Evolutionary conservation across 2,888 invertebrate genomes (phyloP), one percentile per base, ranked within the genome.

Genomic region (Thera obeliscata): DNA sequence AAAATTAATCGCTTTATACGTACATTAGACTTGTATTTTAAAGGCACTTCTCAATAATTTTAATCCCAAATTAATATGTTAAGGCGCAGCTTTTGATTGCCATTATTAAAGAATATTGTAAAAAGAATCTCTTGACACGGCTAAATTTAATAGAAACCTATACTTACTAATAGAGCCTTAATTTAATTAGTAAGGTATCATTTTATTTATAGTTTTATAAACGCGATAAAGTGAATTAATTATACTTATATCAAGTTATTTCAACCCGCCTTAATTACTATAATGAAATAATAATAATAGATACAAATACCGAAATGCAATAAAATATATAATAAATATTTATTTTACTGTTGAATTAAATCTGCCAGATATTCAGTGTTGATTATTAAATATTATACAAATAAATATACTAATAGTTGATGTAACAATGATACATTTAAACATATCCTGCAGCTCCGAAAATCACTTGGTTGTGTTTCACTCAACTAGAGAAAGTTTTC

Each of bases 41-140:
- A 83, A 81, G 83, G 81, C 83, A 86, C 84, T 84, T 86, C 85
- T 81, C 82, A 86, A 83, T 84, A 86, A 83, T 84, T 87, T 86
- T 84, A 87, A 86, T 87, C 83, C 43, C 83, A 84, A 82, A 80
- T 85, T 83, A 86, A 78, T 86, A 86, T 81, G 75, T 86, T 89
- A 86, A 85, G 87, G 81, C 78, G 85, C 87, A 84, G 87, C 86
- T 89, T 89, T 80, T 82, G 78, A 83, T 82, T 80, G 79, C 81
- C 81, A 82, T 82, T 81, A 83, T 78, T 77, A 78, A 75, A 75
- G 82, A 80, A 75, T 86, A 82, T 80, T 82, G 78, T 74, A 79
- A 80, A 81, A 78, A 69, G 83, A 87, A 87, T 88, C 85, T 87
- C 85, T 86, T 82, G 73, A 82, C 84, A 84, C 81, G 78, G 84